A percentile compares a stretch with the other conserved stretches of the same genome.
Evolutionary conservation across 2,113 vertebrate genomes (phyloP).

Genomic region (Eupsittula cactorum): DNA sequence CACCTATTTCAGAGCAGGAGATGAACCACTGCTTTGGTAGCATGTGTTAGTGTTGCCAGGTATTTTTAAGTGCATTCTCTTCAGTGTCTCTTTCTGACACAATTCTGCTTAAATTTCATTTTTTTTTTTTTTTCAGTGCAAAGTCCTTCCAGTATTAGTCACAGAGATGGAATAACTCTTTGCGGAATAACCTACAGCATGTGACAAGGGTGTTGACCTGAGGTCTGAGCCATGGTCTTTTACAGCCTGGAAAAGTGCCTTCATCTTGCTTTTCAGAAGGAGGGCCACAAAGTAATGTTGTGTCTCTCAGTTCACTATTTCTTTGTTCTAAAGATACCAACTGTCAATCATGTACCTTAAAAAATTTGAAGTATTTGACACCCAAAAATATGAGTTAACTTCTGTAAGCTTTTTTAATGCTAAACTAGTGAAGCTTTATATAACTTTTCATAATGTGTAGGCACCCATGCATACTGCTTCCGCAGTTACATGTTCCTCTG

Average conservation of each 20-base stretch:
- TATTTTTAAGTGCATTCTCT: conserved; percentile 1
- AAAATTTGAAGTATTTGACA: not conserved
- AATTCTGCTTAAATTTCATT: not conserved
- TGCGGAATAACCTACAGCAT: not conserved
- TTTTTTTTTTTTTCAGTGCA: not conserved
- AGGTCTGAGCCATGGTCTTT: not conserved
- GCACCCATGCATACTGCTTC: not conserved
- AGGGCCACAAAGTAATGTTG: not conserved
- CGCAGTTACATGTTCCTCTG: not conserved
- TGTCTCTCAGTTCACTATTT: not conserved
- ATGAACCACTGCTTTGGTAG: not conserved
- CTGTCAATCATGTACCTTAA: not conserved
- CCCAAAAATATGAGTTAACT: not conserved
- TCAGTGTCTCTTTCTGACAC: not conserved
- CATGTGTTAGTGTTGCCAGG: not conserved
- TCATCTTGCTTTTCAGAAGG: not conserved
- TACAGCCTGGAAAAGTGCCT: not conserved
- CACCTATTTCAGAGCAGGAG: not conserved
- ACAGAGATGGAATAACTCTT: not conserved
- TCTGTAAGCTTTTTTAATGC: not conserved
- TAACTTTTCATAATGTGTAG: not conserved
- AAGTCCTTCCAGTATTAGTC: not conserved
- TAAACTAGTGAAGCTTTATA: not conserved
- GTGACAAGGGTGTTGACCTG: not conserved
- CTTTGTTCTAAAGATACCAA: not conserved